A percentile compares a stretch with the other conserved stretches of the same genome.
Conservation (phyloP, 2,797 vertebrate genomes). For the Glossophaga mutica region DNA sequence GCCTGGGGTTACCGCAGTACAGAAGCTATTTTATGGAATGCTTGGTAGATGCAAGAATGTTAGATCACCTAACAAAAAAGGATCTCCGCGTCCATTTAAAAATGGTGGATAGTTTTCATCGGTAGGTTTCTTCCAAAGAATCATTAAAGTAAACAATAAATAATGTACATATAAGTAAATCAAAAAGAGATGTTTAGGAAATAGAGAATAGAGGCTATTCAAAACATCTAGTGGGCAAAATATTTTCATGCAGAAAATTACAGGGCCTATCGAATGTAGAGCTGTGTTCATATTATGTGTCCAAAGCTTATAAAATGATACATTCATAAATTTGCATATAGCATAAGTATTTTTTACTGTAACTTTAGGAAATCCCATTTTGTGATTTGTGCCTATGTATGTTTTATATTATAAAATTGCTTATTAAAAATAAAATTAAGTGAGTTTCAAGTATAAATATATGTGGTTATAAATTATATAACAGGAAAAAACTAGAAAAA, state of each 20-base stretch:
- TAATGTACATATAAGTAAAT: background rate
- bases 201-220: background rate
- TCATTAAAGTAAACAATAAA: background rate
- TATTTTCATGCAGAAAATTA: background rate
- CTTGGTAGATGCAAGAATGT: slow-evolving; percentile 97
- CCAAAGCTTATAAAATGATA: background rate
- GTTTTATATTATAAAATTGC: background rate
- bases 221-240: background rate
- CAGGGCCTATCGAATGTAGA: background rate
- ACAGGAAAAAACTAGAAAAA: background rate
- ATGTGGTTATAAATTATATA: background rate
- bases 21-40: slow-evolving; percentile 99
- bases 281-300: background rate
- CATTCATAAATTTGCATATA: background rate
- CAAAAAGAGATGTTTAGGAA: background rate
- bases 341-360: background rate
- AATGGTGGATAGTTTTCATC: slow-evolving; percentile 99
- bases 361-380: background rate
- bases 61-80: slow-evolving; percentile 98
- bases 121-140: slow-evolving; percentile 82
- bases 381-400: background rate
- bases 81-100: slow-evolving; percentile 98
- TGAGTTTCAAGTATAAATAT: background rate
- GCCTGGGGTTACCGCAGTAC: slow-evolving; percentile 97
- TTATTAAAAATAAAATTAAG: background rate